Conservation (phyloP, 1,140 invertebrate species). For the Matsumurasca onukii region DNA sequence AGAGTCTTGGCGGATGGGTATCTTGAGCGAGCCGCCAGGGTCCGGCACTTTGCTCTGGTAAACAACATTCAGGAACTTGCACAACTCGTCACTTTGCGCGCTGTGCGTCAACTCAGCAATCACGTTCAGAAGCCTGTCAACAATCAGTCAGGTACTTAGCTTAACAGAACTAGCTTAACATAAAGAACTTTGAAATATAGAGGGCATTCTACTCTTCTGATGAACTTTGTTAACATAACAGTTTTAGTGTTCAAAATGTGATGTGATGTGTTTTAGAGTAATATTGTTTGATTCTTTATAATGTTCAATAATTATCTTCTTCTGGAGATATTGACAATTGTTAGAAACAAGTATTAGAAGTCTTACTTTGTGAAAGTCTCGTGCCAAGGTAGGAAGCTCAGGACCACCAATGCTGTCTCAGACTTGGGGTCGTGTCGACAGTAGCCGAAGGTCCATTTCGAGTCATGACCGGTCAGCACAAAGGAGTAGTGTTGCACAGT, state of each 20-base stretch:
- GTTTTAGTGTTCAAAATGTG: no score
- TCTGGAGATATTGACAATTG: no score
- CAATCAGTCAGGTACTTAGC: no score
- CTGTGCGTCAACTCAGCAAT: constrained; percentile 59
- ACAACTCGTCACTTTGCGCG: constrained; percentile 53
- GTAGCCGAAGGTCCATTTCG: constrained; percentile 95
- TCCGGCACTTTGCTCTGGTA: constrained; percentile 62
- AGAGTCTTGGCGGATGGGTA: constrained; percentile 56
- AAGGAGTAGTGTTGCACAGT: constrained; percentile 87
- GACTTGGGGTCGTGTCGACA: constrained; percentile 87
- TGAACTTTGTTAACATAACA: no score
- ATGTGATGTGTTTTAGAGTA: no score
- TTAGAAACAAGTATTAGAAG: no score
- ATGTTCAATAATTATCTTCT: no score
- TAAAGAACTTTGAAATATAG: no score
- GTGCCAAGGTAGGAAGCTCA: constrained; percentile 92
- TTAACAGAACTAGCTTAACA: no score
- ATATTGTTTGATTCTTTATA: no score
- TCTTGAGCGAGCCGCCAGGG: constrained; percentile 52
- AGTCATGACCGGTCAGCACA: constrained; percentile 89
- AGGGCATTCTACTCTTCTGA: no score
- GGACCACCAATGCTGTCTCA: constrained; percentile 71
- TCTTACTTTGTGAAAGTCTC: constrained; percentile 88
- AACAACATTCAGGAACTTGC: constrained; percentile 64
- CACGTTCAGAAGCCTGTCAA: constrained; percentile 56